Evolutionary conservation across 2,888 invertebrate genomes (phyloP), one percentile per base, ranked within the genome.

Genomic region (Patella pellucida): DNA sequence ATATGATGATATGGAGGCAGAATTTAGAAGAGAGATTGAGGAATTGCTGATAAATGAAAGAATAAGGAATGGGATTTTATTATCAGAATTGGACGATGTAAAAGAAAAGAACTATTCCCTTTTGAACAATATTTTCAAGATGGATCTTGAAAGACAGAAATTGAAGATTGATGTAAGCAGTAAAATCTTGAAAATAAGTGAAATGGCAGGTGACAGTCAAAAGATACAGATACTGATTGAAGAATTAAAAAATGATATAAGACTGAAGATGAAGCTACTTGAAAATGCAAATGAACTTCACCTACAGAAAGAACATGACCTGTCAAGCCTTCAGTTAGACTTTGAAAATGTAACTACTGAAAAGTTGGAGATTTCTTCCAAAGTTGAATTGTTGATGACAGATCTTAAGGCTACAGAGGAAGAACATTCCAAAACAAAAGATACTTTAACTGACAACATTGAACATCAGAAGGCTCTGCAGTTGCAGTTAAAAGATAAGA

Each of bases 211-310:
- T 52, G 70, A 14, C 68, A n/a, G 27, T 9, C 68, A 68, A 15
- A 68, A 27, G 4, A n/a, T 68, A 15, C 31, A 68, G 41, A 68
- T 27, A 19, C 31, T 31, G 41, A 19, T 68, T 68, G 68, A n/a
- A 19, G 68, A n/a, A 19, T 68, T 68, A 23, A 68, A 19, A 41
- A 68, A n/a, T 50, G 70, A 16, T 19, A 72, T 68, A 54, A 71
- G 68, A 52, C 52, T 75, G 27, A 75, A 75, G 50, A 54, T 50
- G 14, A 68, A 72, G 5, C 72, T 75, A 14, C 52, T 52, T 19
- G 71, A 75, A 23, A 68, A 68, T n/a, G 31, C 41, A 52, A 71
- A 72, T 15, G 14, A 67, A 9, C 68, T 52, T 16, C 19, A 51
- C 15, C 2, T 31, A 15, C 67, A 71, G 11, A 1, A 16, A 15